Conservation (phyloP, 2,113 vertebrate species). For the Dolichallabes microphthalmus region DNA sequence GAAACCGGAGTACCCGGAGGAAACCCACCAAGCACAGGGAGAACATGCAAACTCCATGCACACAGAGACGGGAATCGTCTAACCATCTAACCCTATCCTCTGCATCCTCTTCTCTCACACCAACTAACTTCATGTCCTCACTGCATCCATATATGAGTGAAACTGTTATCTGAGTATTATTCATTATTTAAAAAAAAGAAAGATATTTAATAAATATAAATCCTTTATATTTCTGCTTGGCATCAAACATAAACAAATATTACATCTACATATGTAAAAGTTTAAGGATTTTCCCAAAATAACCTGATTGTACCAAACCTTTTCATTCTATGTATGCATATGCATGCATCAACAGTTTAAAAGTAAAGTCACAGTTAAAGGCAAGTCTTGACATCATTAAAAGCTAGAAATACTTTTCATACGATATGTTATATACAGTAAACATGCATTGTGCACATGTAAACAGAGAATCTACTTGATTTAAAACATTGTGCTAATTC, state of each 20-base stretch:
- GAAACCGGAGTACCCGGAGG: too few species aligned
- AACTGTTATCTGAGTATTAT: neutral
- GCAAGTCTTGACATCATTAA: neutral
- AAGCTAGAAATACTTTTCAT: neutral
- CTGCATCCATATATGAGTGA: too few species aligned
- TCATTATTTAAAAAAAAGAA: neutral
- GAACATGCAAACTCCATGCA: too few species aligned
- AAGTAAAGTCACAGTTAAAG: neutral
- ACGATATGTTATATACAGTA: neutral
- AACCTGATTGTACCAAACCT: conserved; percentile 3
- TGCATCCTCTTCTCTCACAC: too few species aligned
- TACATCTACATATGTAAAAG: neutral
- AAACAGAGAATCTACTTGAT: neutral
- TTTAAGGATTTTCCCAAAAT: neutral
- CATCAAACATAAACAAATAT: neutral
- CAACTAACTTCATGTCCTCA: too few species aligned
- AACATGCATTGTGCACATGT: conserved; percentile 13
- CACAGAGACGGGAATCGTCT: too few species aligned
- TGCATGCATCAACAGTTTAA: neutral
- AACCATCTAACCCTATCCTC: too few species aligned
- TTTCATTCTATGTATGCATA: neutral
- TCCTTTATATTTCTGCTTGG: neutral
- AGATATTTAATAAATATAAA: neutral
- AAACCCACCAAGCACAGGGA: too few species aligned
- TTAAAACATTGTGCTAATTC: neutral